These are phyloP conservation scores for Holacanthus passer DNA, from an alignment of 2,113 vertebrate genomes.

Conservation along the genomic window DNA sequence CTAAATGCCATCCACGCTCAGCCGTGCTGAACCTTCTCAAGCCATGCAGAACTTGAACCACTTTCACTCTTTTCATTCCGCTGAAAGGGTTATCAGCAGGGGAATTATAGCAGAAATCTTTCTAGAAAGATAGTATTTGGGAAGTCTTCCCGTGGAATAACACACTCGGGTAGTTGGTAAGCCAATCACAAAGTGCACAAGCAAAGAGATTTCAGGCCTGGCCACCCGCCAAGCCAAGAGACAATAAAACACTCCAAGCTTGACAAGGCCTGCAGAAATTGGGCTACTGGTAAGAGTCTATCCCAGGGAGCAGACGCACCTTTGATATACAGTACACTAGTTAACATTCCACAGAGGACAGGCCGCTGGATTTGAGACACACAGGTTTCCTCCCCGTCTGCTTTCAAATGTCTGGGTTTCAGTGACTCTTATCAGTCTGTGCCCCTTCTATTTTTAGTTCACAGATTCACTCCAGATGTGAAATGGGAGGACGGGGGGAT, in stretches of 20 bases:
- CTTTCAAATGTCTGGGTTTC: slow-evolving; percentile 35
- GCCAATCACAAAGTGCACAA: slow-evolving; percentile 57
- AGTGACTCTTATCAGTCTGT: slow-evolving; percentile 61
- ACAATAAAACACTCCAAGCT: slow-evolving; percentile 75
- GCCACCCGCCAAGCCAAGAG: slow-evolving; percentile 64
- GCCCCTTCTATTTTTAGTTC: slow-evolving; percentile 65
- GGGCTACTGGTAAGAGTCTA: slow-evolving; percentile 34
- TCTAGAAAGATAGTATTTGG: slow-evolving; percentile 62
- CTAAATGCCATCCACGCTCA: slow-evolving; percentile 73
- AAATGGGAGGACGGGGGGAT: slow-evolving; percentile 8
- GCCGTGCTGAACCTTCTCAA: slow-evolving; percentile 74
- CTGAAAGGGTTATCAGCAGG: slow-evolving; percentile 55
- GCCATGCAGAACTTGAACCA: slow-evolving; percentile 74
- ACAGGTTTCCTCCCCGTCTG: slow-evolving; percentile 25
- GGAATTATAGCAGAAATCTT: slow-evolving; percentile 68
- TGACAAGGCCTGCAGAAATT: slow-evolving; percentile 53
- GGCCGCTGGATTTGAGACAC: slow-evolving; percentile 37
- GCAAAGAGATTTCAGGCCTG: slow-evolving; percentile 69
- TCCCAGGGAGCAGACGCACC: slow-evolving; percentile 30
- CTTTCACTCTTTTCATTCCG: slow-evolving; percentile 58
- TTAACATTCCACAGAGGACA: slow-evolving; percentile 56
- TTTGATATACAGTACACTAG: slow-evolving; percentile 42
- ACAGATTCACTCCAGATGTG: slow-evolving; percentile 77
- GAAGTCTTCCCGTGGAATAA: slow-evolving; percentile 64
- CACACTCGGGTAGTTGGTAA: slow-evolving; percentile 66